These are phyloP conservation scores for Sabellastarte sp. DNA, from an alignment of 2,888 invertebrate genomes.

Conservation along the genomic window DNA sequence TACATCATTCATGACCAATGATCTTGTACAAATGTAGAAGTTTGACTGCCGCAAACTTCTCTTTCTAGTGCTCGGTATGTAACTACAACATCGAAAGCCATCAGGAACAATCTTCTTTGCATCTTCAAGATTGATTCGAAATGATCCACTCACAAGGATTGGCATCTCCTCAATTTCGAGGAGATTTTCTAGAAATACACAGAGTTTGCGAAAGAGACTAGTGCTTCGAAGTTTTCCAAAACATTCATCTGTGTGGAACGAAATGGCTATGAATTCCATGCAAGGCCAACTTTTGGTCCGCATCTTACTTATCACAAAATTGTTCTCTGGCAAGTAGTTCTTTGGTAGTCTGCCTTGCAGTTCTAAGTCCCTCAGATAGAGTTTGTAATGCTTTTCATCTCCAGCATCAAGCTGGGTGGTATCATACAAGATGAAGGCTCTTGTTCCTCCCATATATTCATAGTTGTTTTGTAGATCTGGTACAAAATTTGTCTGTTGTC, in stretches of 20 bases:
- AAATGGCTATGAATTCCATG: constrained; percentile 26
- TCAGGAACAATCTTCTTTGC: constrained; percentile 9
- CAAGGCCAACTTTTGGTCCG: background rate
- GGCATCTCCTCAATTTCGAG: constrained; percentile 30
- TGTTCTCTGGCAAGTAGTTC: constrained; percentile 26
- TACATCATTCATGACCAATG: constrained; percentile 21
- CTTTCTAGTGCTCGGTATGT: constrained; percentile 16
- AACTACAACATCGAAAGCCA: constrained; percentile 25
- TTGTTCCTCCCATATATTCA: constrained; percentile 19
- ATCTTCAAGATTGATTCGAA: constrained; percentile 25
- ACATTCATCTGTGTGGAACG: constrained; percentile 31
- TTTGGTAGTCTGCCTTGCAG: constrained; percentile 23
- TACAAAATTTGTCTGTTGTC: constrained; percentile 28
- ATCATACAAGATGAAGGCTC: constrained; percentile 27
- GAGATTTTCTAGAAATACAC: constrained; percentile 21
- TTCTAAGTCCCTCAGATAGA: constrained; percentile 27
- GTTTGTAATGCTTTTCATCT: constrained; percentile 27
- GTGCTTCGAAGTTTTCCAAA: constrained; percentile 15
- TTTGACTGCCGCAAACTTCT: constrained; percentile 16
- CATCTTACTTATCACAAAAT: constrained; percentile 25
- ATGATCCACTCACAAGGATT: constrained; percentile 28
- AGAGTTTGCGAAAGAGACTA: constrained; percentile 21
- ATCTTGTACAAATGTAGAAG: constrained; percentile 22
- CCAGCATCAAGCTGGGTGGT: constrained; percentile 16
- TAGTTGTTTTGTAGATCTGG: constrained; percentile 23